These are phyloP conservation scores for Lithophane semibrunnea DNA, from an alignment of 2,888 invertebrate genomes.

Conservation along the genomic window DNA sequence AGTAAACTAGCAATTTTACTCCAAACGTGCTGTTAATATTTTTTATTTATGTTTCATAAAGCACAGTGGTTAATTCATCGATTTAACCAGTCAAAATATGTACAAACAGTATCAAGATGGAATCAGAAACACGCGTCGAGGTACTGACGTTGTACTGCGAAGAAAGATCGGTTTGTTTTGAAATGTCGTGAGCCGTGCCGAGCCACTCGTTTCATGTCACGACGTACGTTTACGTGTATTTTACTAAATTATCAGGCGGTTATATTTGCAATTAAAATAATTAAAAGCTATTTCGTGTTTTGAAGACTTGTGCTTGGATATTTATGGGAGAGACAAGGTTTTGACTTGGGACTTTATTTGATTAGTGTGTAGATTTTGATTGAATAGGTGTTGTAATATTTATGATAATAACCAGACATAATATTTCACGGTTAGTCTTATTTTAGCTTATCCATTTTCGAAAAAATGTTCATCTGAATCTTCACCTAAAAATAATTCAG, in stretches of 20 bases:
- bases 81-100: conserved; percentile 87
- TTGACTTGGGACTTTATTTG: conserved; percentile 6
- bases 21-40: conserved; percentile 42
- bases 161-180: conserved; percentile 86
- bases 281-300: conserved; percentile 40
- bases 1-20: conserved; percentile 38
- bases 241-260: conserved; percentile 59
- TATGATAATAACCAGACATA: neutral
- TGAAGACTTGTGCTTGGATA: conserved; percentile 2
- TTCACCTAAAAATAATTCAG: conserved; percentile 9
- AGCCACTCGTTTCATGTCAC: conserved; percentile 84
- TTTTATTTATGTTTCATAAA: conserved; percentile 66
- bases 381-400: conserved; percentile 28
- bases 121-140: conserved; percentile 78
- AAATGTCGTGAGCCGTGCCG: conserved; percentile 83
- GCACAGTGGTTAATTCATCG: conserved; percentile 78
- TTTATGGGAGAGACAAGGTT: conserved; percentile 8
- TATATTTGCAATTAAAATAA: conserved; percentile 62
- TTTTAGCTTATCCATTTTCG: neutral
- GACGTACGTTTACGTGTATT: conserved; percentile 65
- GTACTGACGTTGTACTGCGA: conserved; percentile 76
- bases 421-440: neutral
- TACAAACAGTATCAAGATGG: conserved; percentile 80
- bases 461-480: neutral
- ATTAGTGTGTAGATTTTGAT: conserved; percentile 12